Base-by-base conservation (phyloP, 2,113 vertebrate species). In the Ophiodon elongatus region DNA sequence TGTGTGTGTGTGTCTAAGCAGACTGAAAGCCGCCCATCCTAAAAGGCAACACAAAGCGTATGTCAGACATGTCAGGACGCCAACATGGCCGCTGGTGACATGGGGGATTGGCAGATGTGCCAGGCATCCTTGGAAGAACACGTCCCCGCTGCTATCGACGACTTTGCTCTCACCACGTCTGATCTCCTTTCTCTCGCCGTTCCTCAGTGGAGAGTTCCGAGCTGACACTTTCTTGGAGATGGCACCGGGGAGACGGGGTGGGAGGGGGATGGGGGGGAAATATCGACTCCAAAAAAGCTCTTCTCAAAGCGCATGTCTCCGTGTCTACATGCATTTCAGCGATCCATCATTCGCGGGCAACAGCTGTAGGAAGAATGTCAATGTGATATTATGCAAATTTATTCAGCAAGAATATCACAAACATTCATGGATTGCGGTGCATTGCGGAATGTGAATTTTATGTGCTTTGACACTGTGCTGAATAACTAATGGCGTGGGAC, bases 381-480 rank as follows among this genome's bases (percentile, higher is more conserved):
- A 52, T 81, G 67, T 76, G 50, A 64, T 76, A 56, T 83, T 83
- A 88, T 85, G 80, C 47, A 57, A 81, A 85, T 90, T 2, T 76
- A 77, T 83, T 85, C 76, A 35, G 33, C 2, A 56, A 21, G 77
- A 81, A 63, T 45, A 72, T 84, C 81, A 76, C 77, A 80, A 69
- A 83, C 69, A 80, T 65, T 70, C 62, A 72, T 76, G 70, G 50
- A 77, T 79, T 83, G 75, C 4, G 6, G 33, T 57, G 59, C n/a
- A 2, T 66, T 43, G 65, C 17, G 1, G 72, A 80, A 86, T 84
- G 74, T 80, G 77, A 77, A 80, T 80, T 82, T 69, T 64, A 77
- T 80, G 80, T 80, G 56, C 76, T 80, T 57, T 80, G 82, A 85
- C 79, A 77, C 76, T 35, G 63, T 72, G 43, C 82, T 79, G 64